Conservation (phyloP, 2,113 vertebrate species). For the Girardinichthys multiradiatus region DNA sequence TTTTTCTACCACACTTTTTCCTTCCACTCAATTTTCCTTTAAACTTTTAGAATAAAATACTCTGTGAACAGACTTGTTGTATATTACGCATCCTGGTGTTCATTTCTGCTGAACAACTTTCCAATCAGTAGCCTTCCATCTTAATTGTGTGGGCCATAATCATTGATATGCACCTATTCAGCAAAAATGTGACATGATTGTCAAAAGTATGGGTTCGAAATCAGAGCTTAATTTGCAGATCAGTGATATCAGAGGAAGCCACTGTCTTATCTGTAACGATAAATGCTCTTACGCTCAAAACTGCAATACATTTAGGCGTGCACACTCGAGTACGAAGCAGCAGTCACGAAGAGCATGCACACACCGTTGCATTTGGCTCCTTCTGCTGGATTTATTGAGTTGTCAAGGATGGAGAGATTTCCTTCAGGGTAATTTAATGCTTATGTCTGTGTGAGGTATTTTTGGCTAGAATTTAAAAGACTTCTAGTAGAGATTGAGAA, state of each 20-base stretch:
- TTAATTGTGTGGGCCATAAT: neutral
- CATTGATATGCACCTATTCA: neutral
- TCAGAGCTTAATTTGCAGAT: neutral
- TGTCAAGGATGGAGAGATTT: neutral
- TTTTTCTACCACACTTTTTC: too few species aligned
- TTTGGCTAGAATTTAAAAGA: neutral
- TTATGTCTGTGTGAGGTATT: neutral
- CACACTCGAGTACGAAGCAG: neutral
- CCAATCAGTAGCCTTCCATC: neutral
- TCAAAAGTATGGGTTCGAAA: too few species aligned
- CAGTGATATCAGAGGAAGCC: neutral
- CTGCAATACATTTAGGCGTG: neutral
- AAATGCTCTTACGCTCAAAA: neutral
- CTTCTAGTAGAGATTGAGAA: neutral
- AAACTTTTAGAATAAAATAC: too few species aligned
- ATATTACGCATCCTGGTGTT: too few species aligned
- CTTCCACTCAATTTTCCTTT: too few species aligned
- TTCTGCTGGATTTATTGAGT: neutral
- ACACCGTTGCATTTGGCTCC: neutral
- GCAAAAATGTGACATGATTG: neutral
- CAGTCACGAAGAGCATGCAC: neutral
- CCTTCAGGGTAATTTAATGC: neutral
- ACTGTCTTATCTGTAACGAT: neutral
- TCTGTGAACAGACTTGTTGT: too few species aligned
- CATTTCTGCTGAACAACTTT: neutral